phyloP scores from a whole-genome alignment of 2,797 vertebrate genomes.

The Danio choprae region DNA sequence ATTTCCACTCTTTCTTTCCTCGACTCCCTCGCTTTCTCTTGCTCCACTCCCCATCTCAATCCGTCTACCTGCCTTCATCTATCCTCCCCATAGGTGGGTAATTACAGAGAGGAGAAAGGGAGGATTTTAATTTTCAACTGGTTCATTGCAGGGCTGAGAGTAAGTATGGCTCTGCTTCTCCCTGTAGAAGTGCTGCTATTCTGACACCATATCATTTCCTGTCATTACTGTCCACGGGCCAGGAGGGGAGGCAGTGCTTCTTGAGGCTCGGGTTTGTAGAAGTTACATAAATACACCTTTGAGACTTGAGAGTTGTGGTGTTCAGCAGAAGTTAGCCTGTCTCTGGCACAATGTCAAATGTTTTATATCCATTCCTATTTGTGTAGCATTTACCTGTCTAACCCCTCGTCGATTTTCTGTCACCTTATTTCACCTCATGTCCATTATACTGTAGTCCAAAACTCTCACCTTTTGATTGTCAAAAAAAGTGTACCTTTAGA shows the following conservation, averaged over 20 bases:
- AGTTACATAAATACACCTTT: conserved; percentile 49
- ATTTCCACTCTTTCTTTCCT: conserved; percentile 39
- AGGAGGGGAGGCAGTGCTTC: conserved; percentile 33
- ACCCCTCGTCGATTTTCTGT: background rate
- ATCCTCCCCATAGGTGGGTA: conserved; percentile 59
- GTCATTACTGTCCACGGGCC: conserved; percentile 52
- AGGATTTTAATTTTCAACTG: conserved; percentile 64
- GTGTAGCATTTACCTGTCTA: conserved; percentile 22
- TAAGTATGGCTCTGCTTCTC: conserved; percentile 48
- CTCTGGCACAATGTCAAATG: conserved; percentile 34
- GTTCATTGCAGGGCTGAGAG: conserved; percentile 55
- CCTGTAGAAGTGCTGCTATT: conserved; percentile 51
- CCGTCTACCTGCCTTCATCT: conserved; percentile 53
- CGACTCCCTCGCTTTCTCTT: conserved; percentile 31
- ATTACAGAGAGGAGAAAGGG: conserved; percentile 62
- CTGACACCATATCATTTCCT: conserved; percentile 54
- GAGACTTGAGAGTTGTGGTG: conserved; percentile 33
- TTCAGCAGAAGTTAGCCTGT: conserved; percentile 36
- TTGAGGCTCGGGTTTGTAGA: conserved; percentile 32
- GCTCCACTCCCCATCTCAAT: conserved; percentile 42
- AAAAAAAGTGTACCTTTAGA: background rate
- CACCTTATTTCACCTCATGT: background rate
- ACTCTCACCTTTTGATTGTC: background rate
- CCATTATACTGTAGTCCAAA: background rate
- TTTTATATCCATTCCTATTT: conserved; percentile 21